Percentiles rank a stretch among this genome's conserved stretches.
Conservation (phyloP, 2,888 invertebrate species). For the Drosophila robusta region DNA sequence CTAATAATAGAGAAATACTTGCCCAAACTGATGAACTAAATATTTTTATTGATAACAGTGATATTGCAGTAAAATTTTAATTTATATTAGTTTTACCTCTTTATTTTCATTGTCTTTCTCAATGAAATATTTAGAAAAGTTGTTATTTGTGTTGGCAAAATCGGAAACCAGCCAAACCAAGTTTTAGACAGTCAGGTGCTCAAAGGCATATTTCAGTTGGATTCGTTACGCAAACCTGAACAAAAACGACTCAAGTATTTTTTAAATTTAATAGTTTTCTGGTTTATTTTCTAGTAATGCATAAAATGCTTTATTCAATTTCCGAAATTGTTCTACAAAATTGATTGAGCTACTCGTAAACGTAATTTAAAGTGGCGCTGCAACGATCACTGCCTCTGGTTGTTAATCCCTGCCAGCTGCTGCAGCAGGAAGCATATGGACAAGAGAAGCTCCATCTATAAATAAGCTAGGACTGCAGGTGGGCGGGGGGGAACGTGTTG, state of each 20-base stretch:
- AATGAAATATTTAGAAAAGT: too few species aligned
- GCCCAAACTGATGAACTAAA: too few species aligned
- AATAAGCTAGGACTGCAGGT: slow-evolving; percentile 5
- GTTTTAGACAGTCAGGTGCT: too few species aligned
- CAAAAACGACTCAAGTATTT: background rate
- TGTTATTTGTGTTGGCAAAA: too few species aligned
- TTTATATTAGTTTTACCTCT: too few species aligned
- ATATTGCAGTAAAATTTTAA: too few species aligned
- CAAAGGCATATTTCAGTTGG: too few species aligned
- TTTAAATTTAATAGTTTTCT: slow-evolving; percentile 10
- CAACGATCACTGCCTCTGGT: slow-evolving; percentile 29
- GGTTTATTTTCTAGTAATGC: slow-evolving; percentile 55
- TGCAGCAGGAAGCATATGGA: slow-evolving; percentile 25
- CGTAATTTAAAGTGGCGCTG: slow-evolving; percentile 39
- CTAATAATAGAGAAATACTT: too few species aligned
- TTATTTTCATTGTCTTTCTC: too few species aligned
- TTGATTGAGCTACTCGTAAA: slow-evolving; percentile 60
- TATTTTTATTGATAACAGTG: too few species aligned
- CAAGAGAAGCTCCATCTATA: slow-evolving; percentile 12
- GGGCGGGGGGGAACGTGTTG: slow-evolving; percentile 28
- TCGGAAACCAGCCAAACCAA: too few species aligned
- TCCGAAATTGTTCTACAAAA: slow-evolving; percentile 70
- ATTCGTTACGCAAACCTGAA: background rate
- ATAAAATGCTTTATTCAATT: slow-evolving; percentile 66
- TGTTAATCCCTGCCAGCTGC: slow-evolving; percentile 18